These are phyloP conservation scores for Xylota segnis DNA, from an alignment of 2,888 invertebrate species.

Conservation along the genomic window DNA sequence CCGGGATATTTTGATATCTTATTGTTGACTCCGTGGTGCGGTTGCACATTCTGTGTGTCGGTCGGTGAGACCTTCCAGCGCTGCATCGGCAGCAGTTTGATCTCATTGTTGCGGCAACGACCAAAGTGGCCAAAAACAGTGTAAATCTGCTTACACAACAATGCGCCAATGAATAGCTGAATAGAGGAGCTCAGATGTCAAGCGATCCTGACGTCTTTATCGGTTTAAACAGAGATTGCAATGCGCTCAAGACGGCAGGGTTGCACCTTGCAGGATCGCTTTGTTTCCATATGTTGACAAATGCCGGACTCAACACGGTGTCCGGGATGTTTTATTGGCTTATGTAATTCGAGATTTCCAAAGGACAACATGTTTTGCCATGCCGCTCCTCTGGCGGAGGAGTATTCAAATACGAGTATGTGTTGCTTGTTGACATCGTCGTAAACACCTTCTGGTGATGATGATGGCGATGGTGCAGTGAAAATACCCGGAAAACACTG, in stretches of 20 bases:
- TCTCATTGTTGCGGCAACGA: conserved; percentile 70
- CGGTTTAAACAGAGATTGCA: conserved; percentile 49
- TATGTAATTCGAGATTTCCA: conserved; percentile 70
- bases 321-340: conserved; percentile 63
- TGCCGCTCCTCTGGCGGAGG: conserved; percentile 29
- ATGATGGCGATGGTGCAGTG: conserved; percentile 58
- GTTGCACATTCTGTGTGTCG: conserved; percentile 61
- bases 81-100: conserved; percentile 63
- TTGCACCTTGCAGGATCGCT: conserved; percentile 64
- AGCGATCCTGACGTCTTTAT: conserved; percentile 66
- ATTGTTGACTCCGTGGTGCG: conserved; percentile 65
- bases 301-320: conserved; percentile 45
- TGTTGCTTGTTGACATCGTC: conserved; percentile 74
- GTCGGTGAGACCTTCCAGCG: conserved; percentile 57
- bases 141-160: conserved; percentile 74
- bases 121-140: conserved; percentile 65
- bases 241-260: conserved; percentile 58
- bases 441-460: conserved; percentile 68
- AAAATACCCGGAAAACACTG: conserved; percentile 76
- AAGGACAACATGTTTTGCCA: conserved; percentile 72
- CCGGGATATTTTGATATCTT: conserved; percentile 70
- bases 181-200: conserved; percentile 53
- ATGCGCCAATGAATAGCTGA: conserved; percentile 56
- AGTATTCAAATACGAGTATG: conserved; percentile 53
- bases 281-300: conserved; percentile 66